Evolutionary conservation across 2,113 vertebrate genomes (phyloP).

Genomic region (Urocynchramus pylzowi): DNA sequence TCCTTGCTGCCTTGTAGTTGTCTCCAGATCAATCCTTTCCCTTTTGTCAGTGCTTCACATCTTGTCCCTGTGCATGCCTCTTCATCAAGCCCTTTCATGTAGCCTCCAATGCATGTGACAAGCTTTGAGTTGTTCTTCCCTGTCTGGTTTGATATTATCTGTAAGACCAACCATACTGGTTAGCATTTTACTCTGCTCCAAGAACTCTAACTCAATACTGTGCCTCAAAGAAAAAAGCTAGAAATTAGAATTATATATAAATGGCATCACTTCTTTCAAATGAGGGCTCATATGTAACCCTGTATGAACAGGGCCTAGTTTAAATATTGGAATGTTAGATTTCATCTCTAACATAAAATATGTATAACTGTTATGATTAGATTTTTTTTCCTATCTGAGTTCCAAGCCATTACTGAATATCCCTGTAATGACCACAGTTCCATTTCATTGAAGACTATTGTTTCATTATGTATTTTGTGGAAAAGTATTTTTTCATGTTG

Average conservation of each 20-base stretch:
- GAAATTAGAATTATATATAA: neutral
- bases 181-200: neutral
- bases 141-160: neutral
- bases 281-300: neutral
- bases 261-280: neutral
- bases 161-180: neutral
- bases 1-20: neutral
- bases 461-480: neutral
- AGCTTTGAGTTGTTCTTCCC: neutral
- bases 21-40: neutral
- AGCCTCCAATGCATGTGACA: neutral
- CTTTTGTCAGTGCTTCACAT: neutral
- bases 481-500: neutral
- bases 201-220: neutral
- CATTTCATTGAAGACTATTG: neutral
- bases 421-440: neutral
- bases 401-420: neutral
- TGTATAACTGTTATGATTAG: neutral
- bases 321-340: neutral
- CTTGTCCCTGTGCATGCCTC: accelerated
- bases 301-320: neutral
- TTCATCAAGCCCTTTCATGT: neutral
- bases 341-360: neutral
- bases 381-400: neutral
- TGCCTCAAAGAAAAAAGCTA: neutral